Base-by-base conservation (phyloP, 1,140 invertebrate genomes). In the Vanessa atalanta region DNA sequence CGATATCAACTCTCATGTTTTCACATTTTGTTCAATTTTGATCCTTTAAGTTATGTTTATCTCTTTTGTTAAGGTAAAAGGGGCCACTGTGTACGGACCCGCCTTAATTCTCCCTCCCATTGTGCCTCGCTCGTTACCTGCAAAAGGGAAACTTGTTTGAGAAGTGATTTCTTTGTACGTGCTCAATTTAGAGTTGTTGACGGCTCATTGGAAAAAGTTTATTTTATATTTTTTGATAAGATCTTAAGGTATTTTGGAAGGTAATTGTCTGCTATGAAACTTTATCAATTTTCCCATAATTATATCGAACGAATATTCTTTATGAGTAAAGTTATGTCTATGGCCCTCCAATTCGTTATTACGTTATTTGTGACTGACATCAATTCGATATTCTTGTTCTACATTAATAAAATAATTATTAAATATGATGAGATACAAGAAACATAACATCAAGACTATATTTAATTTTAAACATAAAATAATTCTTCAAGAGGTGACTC, bases 1-100 rank as follows among this genome's bases (percentile, higher is more conserved):
- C 80, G 26, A 84, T 70, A 63, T 88, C 83, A 65, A 88, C 72
- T 87, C 83, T 90, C 90, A 92, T 92, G 79, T 77, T 80, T 90
- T 91, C 83, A 88, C 86, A 88, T 92, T 80, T 80, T 85, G 71
- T 82, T 68, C 73, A 75, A 23, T 73, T 63, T 77, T 31, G 43
- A 20, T 55, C 43, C 48, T 78, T 79, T 83, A 88, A 81, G 87
- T 88, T 77, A 87, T 79, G 72, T 87, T 87, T 74, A 85, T 84
- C 69, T 87, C 86, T 70, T 83, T 88, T 79, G 84, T 86, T 60
- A 81, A 53, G 1, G 76, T 79, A 65, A 84, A 85, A 61, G 80
- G 79, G 61, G 73, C 75, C 50, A 74, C 73, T 47, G 74, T 78
- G 72, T 79, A 73, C 64, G 79, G 76, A 73, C 75, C 70, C 66